Conservation (phyloP, 2,888 invertebrate genomes). For the Zaprionus lineosus region DNA sequence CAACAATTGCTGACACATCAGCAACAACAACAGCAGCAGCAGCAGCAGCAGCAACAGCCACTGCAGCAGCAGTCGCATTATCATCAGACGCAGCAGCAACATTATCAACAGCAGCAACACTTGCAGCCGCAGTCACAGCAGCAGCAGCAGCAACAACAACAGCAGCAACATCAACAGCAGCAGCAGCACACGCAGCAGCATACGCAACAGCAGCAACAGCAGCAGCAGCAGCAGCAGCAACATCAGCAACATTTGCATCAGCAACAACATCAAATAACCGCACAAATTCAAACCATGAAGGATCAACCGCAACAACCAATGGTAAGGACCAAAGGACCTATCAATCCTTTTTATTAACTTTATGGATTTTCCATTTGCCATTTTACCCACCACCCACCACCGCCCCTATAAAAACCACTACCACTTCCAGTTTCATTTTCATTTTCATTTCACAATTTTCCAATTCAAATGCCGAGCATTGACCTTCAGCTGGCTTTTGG, state of each 20-base stretch:
- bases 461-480: constrained; percentile 57
- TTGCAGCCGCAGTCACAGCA: constrained; percentile 65
- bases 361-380: constrained; percentile 1
- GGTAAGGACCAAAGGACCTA: constrained; percentile 74
- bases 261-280: constrained; percentile 81
- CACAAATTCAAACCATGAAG: constrained; percentile 83
- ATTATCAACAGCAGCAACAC: constrained; percentile 54
- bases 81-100: constrained; percentile 58
- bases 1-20: constrained; percentile 36
- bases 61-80: constrained; percentile 63
- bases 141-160: constrained; percentile 62
- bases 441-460: too few species aligned
- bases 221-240: constrained; percentile 78
- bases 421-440: too few species aligned
- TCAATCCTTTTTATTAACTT: too few species aligned
- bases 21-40: constrained; percentile 57
- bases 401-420: too few species aligned
- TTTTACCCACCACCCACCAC: too few species aligned
- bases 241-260: constrained; percentile 71
- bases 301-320: constrained; percentile 83
- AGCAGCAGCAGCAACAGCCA: constrained; percentile 55
- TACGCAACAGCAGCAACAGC: constrained; percentile 82
- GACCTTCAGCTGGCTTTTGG: constrained; percentile 50
- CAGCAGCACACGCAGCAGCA: constrained; percentile 81
- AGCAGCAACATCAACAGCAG: constrained; percentile 74